Percentiles rank a stretch among this genome's conserved stretches.
Evolutionary conservation across 2,888 invertebrate species (phyloP).

Genomic region (Amaurobius ferox): DNA sequence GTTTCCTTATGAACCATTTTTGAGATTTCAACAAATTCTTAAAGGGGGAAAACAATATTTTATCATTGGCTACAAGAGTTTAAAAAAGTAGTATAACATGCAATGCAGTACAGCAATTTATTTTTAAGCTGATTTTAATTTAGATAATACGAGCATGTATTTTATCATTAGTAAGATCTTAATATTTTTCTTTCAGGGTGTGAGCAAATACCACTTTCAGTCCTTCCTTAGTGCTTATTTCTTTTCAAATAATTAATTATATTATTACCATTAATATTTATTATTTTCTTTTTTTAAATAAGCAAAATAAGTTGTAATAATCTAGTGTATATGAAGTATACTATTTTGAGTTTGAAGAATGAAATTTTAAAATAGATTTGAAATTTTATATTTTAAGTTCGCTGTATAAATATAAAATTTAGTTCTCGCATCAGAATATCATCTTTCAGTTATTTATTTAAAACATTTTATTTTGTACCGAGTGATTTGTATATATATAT

Average conservation of each 20-base stretch:
- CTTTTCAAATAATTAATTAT: not conserved
- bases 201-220: too few relatives aligned
- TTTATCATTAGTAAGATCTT: too few relatives aligned
- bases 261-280: not conserved
- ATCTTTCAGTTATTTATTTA: conserved; percentile 60
- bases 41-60: too few relatives aligned
- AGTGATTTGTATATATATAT: conserved; percentile 65
- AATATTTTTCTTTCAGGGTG: too few relatives aligned
- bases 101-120: too few relatives aligned
- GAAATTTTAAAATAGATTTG: not conserved
- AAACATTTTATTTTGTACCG: conserved; percentile 45
- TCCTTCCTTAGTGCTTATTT: too few relatives aligned
- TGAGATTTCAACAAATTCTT: too few relatives aligned
- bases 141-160: too few relatives aligned
- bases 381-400: not conserved
- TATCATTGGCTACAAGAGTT: too few relatives aligned
- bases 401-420: not conserved
- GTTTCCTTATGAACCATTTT: too few relatives aligned
- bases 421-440: conserved; percentile 15
- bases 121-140: too few relatives aligned
- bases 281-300: not conserved
- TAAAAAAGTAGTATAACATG: too few relatives aligned
- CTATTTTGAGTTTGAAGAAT: not conserved
- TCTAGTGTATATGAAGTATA: not conserved
- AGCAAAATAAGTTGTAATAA: not conserved